Base-by-base conservation (phyloP, 2,888 invertebrate genomes). In the Megalurothrips usitatus region DNA sequence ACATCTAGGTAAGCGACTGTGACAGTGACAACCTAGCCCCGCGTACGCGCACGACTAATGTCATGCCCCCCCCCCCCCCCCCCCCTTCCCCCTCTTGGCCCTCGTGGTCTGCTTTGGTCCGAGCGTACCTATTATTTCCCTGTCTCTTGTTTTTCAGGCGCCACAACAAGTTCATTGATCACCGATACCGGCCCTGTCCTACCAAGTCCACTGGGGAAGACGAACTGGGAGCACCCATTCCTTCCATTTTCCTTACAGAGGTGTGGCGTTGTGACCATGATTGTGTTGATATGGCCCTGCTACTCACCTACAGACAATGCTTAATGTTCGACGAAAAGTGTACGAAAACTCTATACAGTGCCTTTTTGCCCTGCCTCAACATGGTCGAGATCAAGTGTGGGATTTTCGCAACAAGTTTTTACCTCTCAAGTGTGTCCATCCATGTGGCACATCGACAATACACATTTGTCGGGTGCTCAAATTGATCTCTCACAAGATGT, bases 401-500 rank as follows among this genome's bases (percentile, higher is more conserved):
- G 58, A n/a, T 19, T 19, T 58, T 17, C 17, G 17, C 17, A 17
- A 14, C 58, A 14, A 58, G 8, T 75, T 75, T 23, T 75, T 75
- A 26, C 68, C 68, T 75, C 26, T 23, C 12, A 75, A 23, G 68
- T 75, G 68, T 75, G 23, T 26, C 23, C 23, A 26, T 75, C 68
- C 68, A 75, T 26, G 26, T 75, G 23, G 23, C 26, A 26, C 26
- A 26, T 75, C 68, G 26, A 75, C 68, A 75, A 75, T 12, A 26
- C 10, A 75, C n/a, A n/a, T 75, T 75, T 75, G 68, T 75, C 26
- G 26, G 23, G 26, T 26, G 68, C 68, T 75, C 68, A 26, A 26
- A 75, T 75, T 75, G 68, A 75, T 75, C 68, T 75, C 68, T 75
- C 68, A 75, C 68, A 75, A 75, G 68, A 75, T 75, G 68, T 75